These are phyloP conservation scores for Platerodrilus igneus DNA, from an alignment of 2,888 invertebrate species.

Conservation along the genomic window DNA sequence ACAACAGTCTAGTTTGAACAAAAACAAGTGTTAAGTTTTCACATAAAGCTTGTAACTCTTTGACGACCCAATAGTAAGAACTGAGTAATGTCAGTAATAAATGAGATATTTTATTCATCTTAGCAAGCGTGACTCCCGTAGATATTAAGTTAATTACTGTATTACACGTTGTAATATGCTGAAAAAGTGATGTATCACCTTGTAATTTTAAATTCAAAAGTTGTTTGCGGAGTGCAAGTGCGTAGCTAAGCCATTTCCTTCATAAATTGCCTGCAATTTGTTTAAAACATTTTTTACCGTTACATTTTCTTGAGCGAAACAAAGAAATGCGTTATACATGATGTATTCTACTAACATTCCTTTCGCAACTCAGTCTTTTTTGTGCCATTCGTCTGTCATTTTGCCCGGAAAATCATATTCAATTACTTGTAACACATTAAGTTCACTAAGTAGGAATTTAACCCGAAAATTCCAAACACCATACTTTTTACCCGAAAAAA, in stretches of 20 bases:
- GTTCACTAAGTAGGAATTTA: no score
- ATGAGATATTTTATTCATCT: conserved; percentile 37
- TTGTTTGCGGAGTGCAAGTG: conserved; percentile 32
- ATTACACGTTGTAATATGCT: conserved; percentile 38
- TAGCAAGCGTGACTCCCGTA: conserved; percentile 38
- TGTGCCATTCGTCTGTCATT: background rate
- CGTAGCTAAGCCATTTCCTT: conserved; percentile 30
- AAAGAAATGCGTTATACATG: conserved; percentile 1
- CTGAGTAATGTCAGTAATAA: conserved; percentile 27
- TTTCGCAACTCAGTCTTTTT: background rate
- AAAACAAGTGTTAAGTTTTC: conserved; percentile 23
- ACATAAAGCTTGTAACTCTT: conserved; percentile 27
- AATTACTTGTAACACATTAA: background rate
- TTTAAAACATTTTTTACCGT: background rate
- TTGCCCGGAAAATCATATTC: background rate
- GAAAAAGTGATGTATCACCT: conserved; percentile 22
- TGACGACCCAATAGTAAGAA: conserved; percentile 26
- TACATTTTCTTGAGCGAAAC: background rate
- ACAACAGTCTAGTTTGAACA: conserved; percentile 23
- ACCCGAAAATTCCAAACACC: no score
- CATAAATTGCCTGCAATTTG: conserved; percentile 22
- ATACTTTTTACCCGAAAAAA: background rate
- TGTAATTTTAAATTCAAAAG: conserved; percentile 28
- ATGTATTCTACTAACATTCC: conserved; percentile 3
- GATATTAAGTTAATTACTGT: conserved; percentile 35